Evolutionary conservation across 2,888 invertebrate species (phyloP).

Genomic region (Rhaphigaster nebulosa): DNA sequence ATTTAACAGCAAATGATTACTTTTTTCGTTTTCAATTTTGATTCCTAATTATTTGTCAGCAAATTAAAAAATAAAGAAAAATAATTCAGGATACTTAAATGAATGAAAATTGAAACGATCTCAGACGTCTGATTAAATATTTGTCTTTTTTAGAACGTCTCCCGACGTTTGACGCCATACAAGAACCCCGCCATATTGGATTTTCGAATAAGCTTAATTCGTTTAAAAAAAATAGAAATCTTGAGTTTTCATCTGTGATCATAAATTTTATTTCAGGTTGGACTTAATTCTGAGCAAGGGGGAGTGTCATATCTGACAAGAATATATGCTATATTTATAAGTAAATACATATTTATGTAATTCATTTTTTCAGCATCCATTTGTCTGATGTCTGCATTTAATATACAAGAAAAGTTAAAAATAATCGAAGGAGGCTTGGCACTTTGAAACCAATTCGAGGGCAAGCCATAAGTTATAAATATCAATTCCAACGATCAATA

Average conservation of each 20-base stretch:
- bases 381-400: background rate
- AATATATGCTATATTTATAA: background rate
- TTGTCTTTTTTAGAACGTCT: background rate
- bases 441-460: background rate
- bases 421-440: background rate
- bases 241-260: background rate
- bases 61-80: no score
- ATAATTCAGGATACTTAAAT: no score
- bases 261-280: background rate
- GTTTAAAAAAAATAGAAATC: no score
- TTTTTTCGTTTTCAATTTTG: no score
- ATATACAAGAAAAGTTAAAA: background rate
- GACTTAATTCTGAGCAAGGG: background rate
- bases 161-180: background rate
- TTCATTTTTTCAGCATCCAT: background rate
- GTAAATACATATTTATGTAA: background rate
- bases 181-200: background rate
- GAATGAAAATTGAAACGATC: background rate
- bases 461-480: background rate
- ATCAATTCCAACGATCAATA: constrained; percentile 28
- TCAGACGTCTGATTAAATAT: background rate
- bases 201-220: background rate
- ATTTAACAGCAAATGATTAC: no score
- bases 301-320: no score
- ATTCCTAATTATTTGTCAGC: no score